Evolutionary conservation across 2,797 vertebrate genomes (phyloP), one percentile per base, ranked within the genome.

Genomic region (Alauda arvensis): DNA sequence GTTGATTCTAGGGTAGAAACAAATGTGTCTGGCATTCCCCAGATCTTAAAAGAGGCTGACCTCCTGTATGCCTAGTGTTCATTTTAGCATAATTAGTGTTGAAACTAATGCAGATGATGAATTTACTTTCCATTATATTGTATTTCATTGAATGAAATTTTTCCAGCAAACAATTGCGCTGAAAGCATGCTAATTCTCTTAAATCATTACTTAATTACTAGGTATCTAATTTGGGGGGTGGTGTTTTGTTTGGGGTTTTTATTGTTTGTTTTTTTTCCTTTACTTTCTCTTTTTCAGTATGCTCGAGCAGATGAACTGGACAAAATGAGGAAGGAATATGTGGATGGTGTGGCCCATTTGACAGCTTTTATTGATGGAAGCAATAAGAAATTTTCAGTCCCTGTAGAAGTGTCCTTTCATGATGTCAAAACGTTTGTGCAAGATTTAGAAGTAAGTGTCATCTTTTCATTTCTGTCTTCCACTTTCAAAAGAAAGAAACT

Each of bases 261-360:
- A 53, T n/a, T 49, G 1, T 33, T 25, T 62, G 0, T 52, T n/a
- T 72, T 42, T 68, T 33, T 18, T 11, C 26, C 83, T 88, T 53
- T 62, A 8, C 34, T 83, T 69, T 91, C 53, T 18, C 81, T 74
- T 89, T 90, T 34, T 16, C 90, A 99, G 99, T 99, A 99, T 86
- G 99, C 98, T 79, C 97, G 98, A 93, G 98, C 98, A 43, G 99
- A 99, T 68, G 99, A 99, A 94, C 91, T 99, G 75, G 99, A 99
- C 94, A 98, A 98, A 92, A 95, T 99, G 94, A 98, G 91, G 91
- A 98, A 98, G 45, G 99, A 99, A 72, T 99, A 98, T 79, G 95
- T 97, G 5, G 99, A 99, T 37, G 97, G 98, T 31, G 96, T 99
- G 48, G 95, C 97, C 45, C 94, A 96, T 68, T 93, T 99, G 85